Conservation (phyloP, 2,113 vertebrate species). For the Cranoglanis bouderius region DNA sequence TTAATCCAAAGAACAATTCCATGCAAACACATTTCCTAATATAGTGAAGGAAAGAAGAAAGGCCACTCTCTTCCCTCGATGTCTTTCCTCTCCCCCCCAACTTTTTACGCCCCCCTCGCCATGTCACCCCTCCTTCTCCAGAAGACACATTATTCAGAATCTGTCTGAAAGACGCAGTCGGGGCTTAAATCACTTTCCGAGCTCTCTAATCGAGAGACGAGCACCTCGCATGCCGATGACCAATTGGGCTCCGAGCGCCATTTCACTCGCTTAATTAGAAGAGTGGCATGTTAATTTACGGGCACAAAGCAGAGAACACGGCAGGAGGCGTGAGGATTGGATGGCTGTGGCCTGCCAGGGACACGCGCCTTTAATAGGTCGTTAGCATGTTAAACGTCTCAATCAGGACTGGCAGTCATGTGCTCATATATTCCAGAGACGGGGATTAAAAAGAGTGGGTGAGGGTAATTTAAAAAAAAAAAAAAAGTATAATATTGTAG, state of each 20-base stretch:
- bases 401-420: conserved; percentile 52
- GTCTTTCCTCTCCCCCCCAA: conserved; percentile 9
- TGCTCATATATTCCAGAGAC: conserved; percentile 57
- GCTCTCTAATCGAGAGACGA: conserved; percentile 59
- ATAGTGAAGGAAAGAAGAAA: neutral
- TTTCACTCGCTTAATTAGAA: conserved; percentile 71
- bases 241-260: conserved; percentile 69
- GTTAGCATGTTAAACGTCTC: conserved; percentile 72
- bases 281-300: conserved; percentile 61
- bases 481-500: neutral
- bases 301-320: conserved; percentile 62
- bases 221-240: conserved; percentile 65
- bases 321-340: conserved; percentile 46
- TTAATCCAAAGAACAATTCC: conserved; percentile 10
- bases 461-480: neutral
- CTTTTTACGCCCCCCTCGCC: neutral
- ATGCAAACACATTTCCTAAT: neutral
- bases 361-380: conserved; percentile 62
- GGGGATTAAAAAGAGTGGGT: neutral
- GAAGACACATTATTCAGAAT: conserved; percentile 45
- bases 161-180: conserved; percentile 48
- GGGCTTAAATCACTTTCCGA: conserved; percentile 45
- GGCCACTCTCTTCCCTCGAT: conserved; percentile 9
- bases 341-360: conserved; percentile 38
- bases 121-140: conserved; percentile 26